phyloP scores from a whole-genome alignment of 1,140 invertebrate species.

The Hypothenemus hampei region DNA sequence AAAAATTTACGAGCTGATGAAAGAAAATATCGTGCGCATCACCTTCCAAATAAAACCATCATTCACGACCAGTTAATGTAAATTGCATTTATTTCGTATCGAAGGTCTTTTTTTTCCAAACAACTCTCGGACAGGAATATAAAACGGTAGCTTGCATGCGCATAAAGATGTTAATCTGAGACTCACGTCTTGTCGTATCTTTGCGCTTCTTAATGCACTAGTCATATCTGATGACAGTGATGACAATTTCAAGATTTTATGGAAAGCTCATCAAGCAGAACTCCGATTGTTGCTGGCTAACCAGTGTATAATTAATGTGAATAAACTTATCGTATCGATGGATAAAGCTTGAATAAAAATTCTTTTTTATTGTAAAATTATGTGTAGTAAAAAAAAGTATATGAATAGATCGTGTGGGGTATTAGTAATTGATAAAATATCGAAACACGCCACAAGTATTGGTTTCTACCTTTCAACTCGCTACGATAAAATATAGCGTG shows the following conservation, averaged over 20 bases:
- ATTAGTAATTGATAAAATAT: too few species aligned
- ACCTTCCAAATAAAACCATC: background rate
- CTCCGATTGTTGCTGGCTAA: too few species aligned
- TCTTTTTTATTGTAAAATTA: too few species aligned
- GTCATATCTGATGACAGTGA: conserved; percentile 1
- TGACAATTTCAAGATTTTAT: conserved; percentile 1
- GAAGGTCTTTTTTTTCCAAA: too few species aligned
- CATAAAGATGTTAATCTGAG: conserved; percentile 2
- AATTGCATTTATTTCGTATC: too few species aligned
- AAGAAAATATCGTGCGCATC: background rate
- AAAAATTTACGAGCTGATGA: background rate
- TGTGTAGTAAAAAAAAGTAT: too few species aligned
- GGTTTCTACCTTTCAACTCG: background rate
- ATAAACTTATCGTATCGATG: too few species aligned
- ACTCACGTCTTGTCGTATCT: background rate
- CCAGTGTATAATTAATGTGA: too few species aligned
- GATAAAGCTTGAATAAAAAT: too few species aligned
- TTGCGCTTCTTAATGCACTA: conserved; percentile 6
- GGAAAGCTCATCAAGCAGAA: too few species aligned
- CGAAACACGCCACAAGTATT: conserved; percentile 7
- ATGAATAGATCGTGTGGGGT: too few species aligned
- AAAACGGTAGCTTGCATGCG: conserved; percentile 6
- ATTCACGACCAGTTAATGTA: background rate
- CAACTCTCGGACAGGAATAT: background rate
- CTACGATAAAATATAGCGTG: background rate